Evolutionary conservation across 2,113 vertebrate species (phyloP).

Genomic region (Maccullochella peelii): DNA sequence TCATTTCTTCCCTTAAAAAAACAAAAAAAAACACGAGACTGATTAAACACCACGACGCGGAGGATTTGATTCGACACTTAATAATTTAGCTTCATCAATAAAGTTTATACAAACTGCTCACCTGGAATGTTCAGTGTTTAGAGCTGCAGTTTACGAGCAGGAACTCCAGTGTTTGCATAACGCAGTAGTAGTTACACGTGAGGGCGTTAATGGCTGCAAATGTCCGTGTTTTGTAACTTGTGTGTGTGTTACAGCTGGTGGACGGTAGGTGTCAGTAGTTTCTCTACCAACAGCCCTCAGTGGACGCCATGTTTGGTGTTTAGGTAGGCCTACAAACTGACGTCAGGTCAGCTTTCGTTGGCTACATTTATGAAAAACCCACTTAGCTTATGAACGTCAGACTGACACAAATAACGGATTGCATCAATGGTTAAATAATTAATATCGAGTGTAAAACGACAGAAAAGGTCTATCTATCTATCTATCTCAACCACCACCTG

Average conservation of each 20-base stretch:
- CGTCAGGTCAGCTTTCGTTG: background rate
- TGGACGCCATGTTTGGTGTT: slow-evolving; percentile 45
- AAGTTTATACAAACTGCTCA: background rate
- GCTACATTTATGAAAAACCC: background rate
- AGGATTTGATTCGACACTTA: background rate
- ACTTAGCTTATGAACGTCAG: background rate
- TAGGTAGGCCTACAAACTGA: slow-evolving; percentile 22
- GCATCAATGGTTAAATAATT: too few species aligned
- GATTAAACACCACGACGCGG: background rate
- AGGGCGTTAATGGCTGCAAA: slow-evolving; percentile 33
- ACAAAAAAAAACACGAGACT: too few species aligned
- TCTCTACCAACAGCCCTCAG: background rate
- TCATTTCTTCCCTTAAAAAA: slow-evolving; percentile 55
- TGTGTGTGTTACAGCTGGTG: background rate
- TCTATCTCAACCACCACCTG: too few species aligned
- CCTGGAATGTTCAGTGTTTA: background rate
- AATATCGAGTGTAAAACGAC: too few species aligned
- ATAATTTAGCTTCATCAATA: background rate
- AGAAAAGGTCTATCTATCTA: too few species aligned
- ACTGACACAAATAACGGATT: background rate
- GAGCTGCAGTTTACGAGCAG: background rate
- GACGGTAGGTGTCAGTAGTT: slow-evolving; percentile 50
- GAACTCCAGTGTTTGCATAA: slow-evolving; percentile 36
- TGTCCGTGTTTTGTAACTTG: slow-evolving; percentile 72
- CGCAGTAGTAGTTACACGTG: slow-evolving; percentile 47